Evolutionary conservation across 1,140 invertebrate genomes (phyloP).

Genomic region (Zelostemma sp.): DNA sequence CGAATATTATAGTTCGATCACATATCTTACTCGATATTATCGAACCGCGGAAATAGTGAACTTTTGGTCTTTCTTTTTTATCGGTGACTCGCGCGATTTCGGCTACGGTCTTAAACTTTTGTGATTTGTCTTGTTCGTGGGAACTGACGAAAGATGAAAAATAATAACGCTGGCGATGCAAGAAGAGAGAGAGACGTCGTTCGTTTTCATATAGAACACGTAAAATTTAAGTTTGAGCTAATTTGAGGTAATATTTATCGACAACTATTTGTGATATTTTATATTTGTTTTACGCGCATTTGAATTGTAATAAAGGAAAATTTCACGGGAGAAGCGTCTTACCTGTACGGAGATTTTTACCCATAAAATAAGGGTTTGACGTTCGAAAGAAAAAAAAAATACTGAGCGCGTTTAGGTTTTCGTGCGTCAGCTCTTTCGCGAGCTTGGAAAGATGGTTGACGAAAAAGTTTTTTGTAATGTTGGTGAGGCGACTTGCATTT

Average conservation of each 20-base stretch:
- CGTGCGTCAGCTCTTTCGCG: too few relatives aligned
- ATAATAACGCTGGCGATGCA: not conserved
- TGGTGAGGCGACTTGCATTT: too few relatives aligned
- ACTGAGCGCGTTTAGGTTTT: too few relatives aligned
- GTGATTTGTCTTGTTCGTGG: not conserved
- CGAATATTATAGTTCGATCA: conserved; percentile 4
- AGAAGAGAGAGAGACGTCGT: not conserved
- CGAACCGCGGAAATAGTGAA: not conserved
- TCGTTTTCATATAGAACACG: too few relatives aligned
- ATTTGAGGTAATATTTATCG: not conserved
- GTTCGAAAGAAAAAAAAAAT: too few relatives aligned
- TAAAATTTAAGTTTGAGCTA: not conserved
- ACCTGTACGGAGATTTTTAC: not conserved
- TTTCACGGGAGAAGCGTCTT: not conserved
- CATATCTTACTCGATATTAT: not conserved
- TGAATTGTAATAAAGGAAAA: not conserved
- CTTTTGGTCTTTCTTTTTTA: too few relatives aligned
- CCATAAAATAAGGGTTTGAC: too few relatives aligned
- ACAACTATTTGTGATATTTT: not conserved
- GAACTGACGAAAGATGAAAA: not conserved
- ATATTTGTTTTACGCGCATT: not conserved
- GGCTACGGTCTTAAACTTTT: too few relatives aligned
- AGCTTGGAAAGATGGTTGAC: too few relatives aligned
- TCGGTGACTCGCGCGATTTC: too few relatives aligned
- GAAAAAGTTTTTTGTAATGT: too few relatives aligned